Percentiles rank a stretch among this genome's conserved stretches.
These are phyloP conservation scores for Aplysia californica DNA, from an alignment of 1,140 invertebrate species.

Conservation along the genomic window DNA sequence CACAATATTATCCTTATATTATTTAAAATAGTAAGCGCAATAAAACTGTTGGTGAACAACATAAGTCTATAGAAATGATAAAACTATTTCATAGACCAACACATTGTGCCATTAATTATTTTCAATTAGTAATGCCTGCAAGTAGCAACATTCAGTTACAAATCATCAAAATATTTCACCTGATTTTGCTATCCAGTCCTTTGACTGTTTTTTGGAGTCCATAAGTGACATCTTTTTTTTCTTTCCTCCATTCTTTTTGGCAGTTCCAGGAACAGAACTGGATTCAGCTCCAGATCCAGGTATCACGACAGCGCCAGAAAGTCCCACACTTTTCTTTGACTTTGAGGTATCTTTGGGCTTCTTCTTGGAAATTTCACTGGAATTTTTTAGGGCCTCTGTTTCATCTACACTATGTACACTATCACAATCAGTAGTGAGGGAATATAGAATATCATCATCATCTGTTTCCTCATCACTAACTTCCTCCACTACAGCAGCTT, in stretches of 20 bases:
- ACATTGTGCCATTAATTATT: neutral
- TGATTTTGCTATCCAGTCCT: conserved; percentile 17
- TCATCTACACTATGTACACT: neutral
- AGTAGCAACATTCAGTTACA: neutral
- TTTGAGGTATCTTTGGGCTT: neutral
- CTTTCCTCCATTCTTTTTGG: conserved; percentile 8
- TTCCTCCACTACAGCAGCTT: neutral
- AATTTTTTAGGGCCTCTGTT: neutral
- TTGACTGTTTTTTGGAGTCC: conserved; percentile 18
- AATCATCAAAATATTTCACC: conserved; percentile 5
- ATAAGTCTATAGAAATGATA: neutral
- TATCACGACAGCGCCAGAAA: too few species aligned
- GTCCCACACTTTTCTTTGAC: neutral
- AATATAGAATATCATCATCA: conserved; percentile 25
- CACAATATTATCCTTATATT: neutral
- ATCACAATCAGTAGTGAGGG: conserved; percentile 21
- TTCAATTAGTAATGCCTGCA: neutral
- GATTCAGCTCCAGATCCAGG: neutral
- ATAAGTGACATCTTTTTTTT: conserved; percentile 10
- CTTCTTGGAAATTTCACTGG: neutral
- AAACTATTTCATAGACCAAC: neutral
- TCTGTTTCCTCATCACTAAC: conserved; percentile 6
- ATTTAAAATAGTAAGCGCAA: neutral
- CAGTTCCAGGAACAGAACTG: neutral
- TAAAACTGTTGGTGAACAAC: neutral